Conservation (phyloP, 2,888 invertebrate genomes). For the Acanthopleura granulata region DNA sequence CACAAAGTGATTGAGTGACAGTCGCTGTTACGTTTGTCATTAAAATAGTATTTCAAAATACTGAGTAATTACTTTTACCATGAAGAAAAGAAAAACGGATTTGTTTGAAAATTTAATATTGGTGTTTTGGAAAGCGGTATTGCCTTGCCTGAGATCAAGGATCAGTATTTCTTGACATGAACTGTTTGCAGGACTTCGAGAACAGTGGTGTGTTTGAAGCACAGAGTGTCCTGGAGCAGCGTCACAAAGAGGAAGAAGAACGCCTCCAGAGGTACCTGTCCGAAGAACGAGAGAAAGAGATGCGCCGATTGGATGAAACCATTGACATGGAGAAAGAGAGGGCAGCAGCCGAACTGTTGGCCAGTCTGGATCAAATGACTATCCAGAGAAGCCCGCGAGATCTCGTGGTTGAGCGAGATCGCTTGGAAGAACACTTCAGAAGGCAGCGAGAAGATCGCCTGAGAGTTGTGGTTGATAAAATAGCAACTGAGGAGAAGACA, state of each 20-base stretch:
- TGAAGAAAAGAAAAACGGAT: not conserved
- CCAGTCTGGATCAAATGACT: constrained; percentile 49
- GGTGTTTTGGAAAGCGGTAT: not conserved
- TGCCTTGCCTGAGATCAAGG: not conserved
- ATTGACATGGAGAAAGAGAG: constrained; percentile 53
- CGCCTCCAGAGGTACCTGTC: constrained; percentile 75
- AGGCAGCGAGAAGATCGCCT: constrained; percentile 52
- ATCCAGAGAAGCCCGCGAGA: constrained; percentile 39
- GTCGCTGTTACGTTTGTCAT: no score
- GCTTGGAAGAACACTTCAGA: constrained; percentile 61
- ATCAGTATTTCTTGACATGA: not conserved
- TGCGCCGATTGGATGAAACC: constrained; percentile 52
- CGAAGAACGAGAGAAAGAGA: constrained; percentile 59
- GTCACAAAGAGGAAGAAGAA: constrained; percentile 96
- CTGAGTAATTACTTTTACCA: no score
- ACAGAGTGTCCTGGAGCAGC: constrained; percentile 88
- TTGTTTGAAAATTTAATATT: not conserved
- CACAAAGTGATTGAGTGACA: no score
- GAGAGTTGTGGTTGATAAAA: constrained; percentile 54
- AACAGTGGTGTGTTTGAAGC: constrained; percentile 80
- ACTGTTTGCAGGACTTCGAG: constrained; percentile 78
- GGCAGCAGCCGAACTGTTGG: constrained; percentile 54
- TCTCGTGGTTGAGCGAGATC: constrained; percentile 49
- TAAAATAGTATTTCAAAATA: no score
- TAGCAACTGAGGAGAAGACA: constrained; percentile 63